Evolutionary conservation across 2,888 invertebrate genomes (phyloP), one percentile per base, ranked within the genome.

Genomic region (Drosophila cracens): DNA sequence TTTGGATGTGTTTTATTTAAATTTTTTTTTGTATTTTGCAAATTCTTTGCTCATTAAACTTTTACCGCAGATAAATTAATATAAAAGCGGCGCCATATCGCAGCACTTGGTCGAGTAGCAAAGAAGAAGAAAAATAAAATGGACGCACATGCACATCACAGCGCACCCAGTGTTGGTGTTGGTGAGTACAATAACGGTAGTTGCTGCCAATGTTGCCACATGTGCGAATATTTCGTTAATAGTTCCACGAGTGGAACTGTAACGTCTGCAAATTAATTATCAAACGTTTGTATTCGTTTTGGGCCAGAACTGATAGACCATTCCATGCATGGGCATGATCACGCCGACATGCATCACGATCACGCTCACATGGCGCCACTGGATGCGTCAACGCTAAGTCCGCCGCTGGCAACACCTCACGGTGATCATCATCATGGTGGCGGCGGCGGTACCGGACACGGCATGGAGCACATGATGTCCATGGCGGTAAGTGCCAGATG

Each of bases 391-490:
- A 78, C 76, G 34, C 54, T 80, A 3, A 79, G 69, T 65, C 77
- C 83, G 31, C 60, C 64, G 11, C 25, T 80, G 52, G 73, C 67
- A 29, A 68, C 79, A 64, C 43, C 78, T 5, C 78, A 81, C 36
- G 61, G 57, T 1, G 76, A 76, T 61, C 87, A 87, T 68, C 75
- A 80, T 54, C 82, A 88, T 40, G 73, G 60, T 21, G 77, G 82
- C 33, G 71, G 60, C 21, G 77, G 82, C 29, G 83, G 83, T 40
- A 82, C 87, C 4, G 81, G 80, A 49, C 85, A 84, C 18, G 88
- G 87, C 54, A 86, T 93, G 90, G 87, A 92, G 70, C 93, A 93
- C 81, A 92, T 92, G 91, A 93, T 93, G 93, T 92, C 93, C 18
- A 93, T 93, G 93, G 90, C 93, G 84, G 93, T 93, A 80, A 82